Conservation (phyloP, 2,888 invertebrate genomes). For the Leptinotarsa juncta region DNA sequence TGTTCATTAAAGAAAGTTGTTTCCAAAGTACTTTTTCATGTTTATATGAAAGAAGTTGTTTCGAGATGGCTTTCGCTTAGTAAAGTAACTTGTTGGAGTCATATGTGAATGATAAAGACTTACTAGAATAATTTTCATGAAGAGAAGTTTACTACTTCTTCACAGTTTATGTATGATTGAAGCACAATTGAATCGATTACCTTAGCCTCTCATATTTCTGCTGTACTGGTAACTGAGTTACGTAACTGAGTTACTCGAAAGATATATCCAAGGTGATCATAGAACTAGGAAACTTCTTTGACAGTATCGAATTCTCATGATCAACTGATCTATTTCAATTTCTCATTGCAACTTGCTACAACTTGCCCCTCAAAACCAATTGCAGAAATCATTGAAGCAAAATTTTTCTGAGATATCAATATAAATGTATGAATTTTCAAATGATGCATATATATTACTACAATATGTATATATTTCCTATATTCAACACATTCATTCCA, state of each 20-base stretch:
- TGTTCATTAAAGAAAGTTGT: no score
- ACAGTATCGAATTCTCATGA: slow-evolving; percentile 58
- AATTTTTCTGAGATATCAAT: slow-evolving; percentile 72
- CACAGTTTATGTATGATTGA: slow-evolving; percentile 72
- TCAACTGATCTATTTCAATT: slow-evolving; percentile 68
- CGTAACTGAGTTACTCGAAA: slow-evolving; percentile 73
- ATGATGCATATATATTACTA: no score
- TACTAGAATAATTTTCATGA: slow-evolving; percentile 80
- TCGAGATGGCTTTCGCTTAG: no score
- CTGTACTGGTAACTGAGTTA: slow-evolving; percentile 72
- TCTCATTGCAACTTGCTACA: slow-evolving; percentile 32
- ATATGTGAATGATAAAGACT: slow-evolving; percentile 79
- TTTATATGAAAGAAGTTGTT: no score
- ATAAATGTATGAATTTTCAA: no score
- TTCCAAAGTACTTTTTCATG: no score
- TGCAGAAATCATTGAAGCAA: slow-evolving; percentile 75
- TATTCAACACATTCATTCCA: no score
- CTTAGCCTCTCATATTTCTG: slow-evolving; percentile 75
- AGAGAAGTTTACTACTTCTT: slow-evolving; percentile 80
- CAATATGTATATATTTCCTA: no score
- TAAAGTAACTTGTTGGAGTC: slow-evolving; percentile 63
- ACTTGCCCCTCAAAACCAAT: slow-evolving; percentile 71
- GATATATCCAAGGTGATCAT: slow-evolving; percentile 75
- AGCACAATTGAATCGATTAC: slow-evolving; percentile 80
- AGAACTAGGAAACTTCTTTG: slow-evolving; percentile 69